Evolutionary conservation across 92 coral and sea anemone species (phyloP).

Genomic region (Epizoanthus rinbou): DNA sequence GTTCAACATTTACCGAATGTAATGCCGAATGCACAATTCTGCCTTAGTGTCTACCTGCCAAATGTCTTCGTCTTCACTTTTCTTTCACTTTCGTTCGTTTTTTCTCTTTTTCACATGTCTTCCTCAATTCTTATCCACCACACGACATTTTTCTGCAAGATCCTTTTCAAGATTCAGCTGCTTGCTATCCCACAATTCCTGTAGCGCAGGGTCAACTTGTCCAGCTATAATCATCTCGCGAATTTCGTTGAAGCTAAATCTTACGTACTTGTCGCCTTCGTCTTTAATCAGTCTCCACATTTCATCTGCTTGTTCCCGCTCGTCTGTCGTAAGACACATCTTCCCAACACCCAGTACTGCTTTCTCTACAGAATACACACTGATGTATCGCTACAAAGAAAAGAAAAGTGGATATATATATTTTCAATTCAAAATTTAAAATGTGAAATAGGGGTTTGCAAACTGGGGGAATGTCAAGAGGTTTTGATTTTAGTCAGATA

Average conservation of each 20-base stretch:
- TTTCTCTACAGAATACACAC: constrained; percentile 68
- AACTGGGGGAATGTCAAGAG: too few species aligned
- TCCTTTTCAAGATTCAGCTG: constrained; percentile 46
- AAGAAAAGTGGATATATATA: not conserved
- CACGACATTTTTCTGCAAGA: constrained; percentile 60
- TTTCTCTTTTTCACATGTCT: not conserved
- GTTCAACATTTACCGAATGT: too few species aligned
- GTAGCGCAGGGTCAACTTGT: constrained; percentile 60
- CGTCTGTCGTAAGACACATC: constrained; percentile 56
- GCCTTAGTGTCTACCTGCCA: too few species aligned
- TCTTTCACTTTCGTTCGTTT: not conserved
- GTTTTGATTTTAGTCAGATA: too few species aligned
- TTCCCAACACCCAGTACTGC: constrained; percentile 71
- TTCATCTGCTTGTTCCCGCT: constrained; percentile 55
- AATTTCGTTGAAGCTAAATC: constrained; percentile 76
- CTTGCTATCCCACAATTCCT: constrained; percentile 69
- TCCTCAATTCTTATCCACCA: constrained; percentile 40
- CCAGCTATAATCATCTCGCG: constrained; percentile 72
- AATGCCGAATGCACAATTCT: too few species aligned
- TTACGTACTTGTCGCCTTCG: constrained; percentile 45
- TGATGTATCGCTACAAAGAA: constrained; percentile 62
- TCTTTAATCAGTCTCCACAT: constrained; percentile 72
- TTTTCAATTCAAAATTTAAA: too few species aligned
- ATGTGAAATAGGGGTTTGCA: too few species aligned
- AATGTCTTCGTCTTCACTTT: too few species aligned